Base-by-base conservation (phyloP, 1,140 invertebrate genomes). In the Heliconius nattereri region DNA sequence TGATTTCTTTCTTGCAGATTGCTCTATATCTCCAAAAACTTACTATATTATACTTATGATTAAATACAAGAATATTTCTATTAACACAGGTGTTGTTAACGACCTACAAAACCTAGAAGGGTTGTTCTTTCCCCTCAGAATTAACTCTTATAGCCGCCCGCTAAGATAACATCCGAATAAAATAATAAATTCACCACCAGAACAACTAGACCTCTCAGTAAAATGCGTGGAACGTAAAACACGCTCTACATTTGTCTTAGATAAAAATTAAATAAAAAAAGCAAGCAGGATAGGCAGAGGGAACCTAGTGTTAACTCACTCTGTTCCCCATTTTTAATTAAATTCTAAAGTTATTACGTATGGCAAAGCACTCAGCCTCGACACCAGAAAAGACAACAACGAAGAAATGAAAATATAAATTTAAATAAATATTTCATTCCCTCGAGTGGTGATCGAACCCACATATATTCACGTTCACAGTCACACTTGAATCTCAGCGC, bases 31-130 rank as follows among this genome's bases (percentile, higher is more conserved):
- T 32, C 3, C 29, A 29, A 29, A 57, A n/a, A 57, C 7, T 57
- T 3, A 57, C 7, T 57, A 57, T 9, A 23, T 57, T 57, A 57
- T 57, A 35, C 6, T 0, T 35, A 26, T 66, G 26, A 29, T 5
- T 66, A 66, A 60, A 60, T 29, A 26, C 13, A 66, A 66, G 26
- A 78, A 78, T 72, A 71, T 77, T 78, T 49, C 60, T 29, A 29
- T 66, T 29, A 66, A 66, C 84, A 84, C 87, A 88, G 85, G 87
- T 88, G 87, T 76, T 78, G 77, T 74, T 86, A 86, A 88, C 83
- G 82, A 83, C 82, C 84, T 71, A 66, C 75, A 81, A 66, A 79
- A 83, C 73, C 57, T 78, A 78, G 75, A 85, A 85, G 82, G 84
- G 83, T 81, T 83, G 52, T 78, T 76, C 71, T 37, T 71, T 82